Percentiles rank a stretch among this genome's conserved stretches.
Evolutionary conservation across 1,140 invertebrate species (phyloP).

Genomic region (Grapholita molesta): DNA sequence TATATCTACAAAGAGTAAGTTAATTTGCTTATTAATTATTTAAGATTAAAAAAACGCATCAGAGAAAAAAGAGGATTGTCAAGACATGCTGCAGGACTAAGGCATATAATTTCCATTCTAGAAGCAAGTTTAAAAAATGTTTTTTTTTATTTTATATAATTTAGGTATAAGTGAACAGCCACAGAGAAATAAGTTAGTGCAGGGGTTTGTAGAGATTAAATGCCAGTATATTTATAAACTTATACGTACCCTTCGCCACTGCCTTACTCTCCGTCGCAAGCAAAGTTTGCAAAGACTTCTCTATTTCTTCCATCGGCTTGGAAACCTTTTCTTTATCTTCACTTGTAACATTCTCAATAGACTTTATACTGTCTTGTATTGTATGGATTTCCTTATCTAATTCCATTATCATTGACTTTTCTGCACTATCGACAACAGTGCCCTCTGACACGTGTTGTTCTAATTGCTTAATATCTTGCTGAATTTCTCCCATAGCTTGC

Average conservation of each 20-base stretch:
- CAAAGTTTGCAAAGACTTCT: slow-evolving; percentile 31
- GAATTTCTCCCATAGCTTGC: slow-evolving; percentile 37
- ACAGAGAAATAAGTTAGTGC: neutral
- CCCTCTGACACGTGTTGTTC: slow-evolving; percentile 31
- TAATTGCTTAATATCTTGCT: slow-evolving; percentile 35
- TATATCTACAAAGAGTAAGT: slow-evolving; percentile 40
- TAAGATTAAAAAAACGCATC: no score
- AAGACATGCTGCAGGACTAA: no score
- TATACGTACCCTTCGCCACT: neutral
- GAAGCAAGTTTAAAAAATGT: no score
- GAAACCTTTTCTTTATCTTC: slow-evolving; percentile 31
- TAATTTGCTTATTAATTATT: neutral
- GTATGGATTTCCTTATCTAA: slow-evolving; percentile 45
- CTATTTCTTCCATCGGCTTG: slow-evolving; percentile 40
- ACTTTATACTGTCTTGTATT: slow-evolving; percentile 39
- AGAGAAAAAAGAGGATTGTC: no score
- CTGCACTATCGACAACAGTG: slow-evolving; percentile 29
- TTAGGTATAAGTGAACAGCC: neutral
- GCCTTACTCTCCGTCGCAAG: neutral
- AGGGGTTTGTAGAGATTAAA: neutral
- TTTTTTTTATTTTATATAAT: neutral
- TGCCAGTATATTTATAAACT: neutral
- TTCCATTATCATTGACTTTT: slow-evolving; percentile 42
- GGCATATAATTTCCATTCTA: no score
- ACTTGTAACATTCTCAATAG: slow-evolving; percentile 31